Evolutionary conservation across 2,888 invertebrate species (phyloP).

Genomic region (Epirrhoe alternata): DNA sequence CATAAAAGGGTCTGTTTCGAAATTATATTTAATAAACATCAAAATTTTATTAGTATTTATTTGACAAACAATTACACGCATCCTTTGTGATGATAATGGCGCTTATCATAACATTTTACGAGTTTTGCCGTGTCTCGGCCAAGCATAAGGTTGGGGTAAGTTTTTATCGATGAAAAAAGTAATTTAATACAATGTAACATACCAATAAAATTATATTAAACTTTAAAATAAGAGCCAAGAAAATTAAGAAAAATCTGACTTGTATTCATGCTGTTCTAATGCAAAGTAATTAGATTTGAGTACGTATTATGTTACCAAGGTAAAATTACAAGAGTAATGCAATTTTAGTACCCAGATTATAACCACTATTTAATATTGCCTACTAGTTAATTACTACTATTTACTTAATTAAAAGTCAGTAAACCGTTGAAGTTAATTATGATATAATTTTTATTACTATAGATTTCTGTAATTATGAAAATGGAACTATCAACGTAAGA

Average conservation of each 20-base stretch:
- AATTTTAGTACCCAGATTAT: background rate
- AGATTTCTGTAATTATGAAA: background rate
- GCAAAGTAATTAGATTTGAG: background rate
- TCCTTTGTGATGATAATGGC: conserved; percentile 83
- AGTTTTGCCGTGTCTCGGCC: conserved; percentile 52
- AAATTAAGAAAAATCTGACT: background rate
- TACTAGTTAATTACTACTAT: background rate
- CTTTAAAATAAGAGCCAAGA: background rate
- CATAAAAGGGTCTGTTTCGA: conserved; percentile 66
- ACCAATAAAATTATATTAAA: background rate
- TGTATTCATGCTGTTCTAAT: background rate
- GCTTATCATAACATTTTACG: conserved; percentile 81
- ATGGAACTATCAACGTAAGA: background rate
- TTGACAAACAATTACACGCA: conserved; percentile 84
- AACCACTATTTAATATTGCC: background rate
- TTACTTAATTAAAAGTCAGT: conserved; percentile 2
- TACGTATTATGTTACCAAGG: background rate
- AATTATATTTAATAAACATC: conserved; percentile 83
- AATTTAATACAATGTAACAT: background rate
- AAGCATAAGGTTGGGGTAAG: conserved; percentile 55
- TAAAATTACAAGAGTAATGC: background rate
- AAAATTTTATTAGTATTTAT: conserved; percentile 83
- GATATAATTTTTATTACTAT: background rate
- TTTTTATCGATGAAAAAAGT: conserved; percentile 30
- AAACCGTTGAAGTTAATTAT: background rate